Evolutionary conservation across 2,113 vertebrate genomes (phyloP).

Genomic region (Seriola quinqueradiata): DNA sequence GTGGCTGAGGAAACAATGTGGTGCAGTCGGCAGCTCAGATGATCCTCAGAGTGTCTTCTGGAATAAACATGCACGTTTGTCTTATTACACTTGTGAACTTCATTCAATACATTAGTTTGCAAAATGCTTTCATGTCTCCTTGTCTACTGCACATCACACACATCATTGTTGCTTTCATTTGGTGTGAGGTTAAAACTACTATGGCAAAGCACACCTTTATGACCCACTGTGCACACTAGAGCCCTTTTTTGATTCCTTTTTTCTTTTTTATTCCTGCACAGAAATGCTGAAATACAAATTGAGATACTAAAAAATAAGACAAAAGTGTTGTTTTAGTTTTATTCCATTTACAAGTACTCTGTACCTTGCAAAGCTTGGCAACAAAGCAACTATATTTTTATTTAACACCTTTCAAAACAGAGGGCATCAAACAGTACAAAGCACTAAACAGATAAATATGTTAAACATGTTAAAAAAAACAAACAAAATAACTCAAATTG

Average conservation of each 20-base stretch:
- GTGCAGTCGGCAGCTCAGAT: constrained; percentile 7
- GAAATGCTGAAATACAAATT: too few relatives aligned
- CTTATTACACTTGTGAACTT: neutral
- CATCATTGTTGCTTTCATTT: neutral
- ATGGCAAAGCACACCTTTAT: neutral
- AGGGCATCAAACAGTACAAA: too few relatives aligned
- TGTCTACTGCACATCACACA: neutral
- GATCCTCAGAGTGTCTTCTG: constrained; percentile 33
- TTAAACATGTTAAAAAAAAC: too few relatives aligned
- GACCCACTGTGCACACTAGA: too few relatives aligned
- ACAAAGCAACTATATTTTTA: neutral
- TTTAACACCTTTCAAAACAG: too few relatives aligned
- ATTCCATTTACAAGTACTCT: too few relatives aligned
- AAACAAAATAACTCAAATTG: too few relatives aligned
- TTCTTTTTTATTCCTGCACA: neutral
- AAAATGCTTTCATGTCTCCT: neutral
- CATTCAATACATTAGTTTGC: neutral
- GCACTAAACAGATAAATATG: too few relatives aligned
- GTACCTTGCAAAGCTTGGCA: neutral
- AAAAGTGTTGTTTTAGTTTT: too few relatives aligned
- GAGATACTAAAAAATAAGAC: too few relatives aligned
- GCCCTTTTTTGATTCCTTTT: neutral
- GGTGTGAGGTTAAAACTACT: neutral
- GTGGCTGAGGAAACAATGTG: constrained; percentile 18
- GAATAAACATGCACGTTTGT: neutral